A percentile compares a stretch with the other conserved stretches of the same genome.
Conservation (phyloP, 2,888 invertebrate species). For the Clunio marinus region DNA sequence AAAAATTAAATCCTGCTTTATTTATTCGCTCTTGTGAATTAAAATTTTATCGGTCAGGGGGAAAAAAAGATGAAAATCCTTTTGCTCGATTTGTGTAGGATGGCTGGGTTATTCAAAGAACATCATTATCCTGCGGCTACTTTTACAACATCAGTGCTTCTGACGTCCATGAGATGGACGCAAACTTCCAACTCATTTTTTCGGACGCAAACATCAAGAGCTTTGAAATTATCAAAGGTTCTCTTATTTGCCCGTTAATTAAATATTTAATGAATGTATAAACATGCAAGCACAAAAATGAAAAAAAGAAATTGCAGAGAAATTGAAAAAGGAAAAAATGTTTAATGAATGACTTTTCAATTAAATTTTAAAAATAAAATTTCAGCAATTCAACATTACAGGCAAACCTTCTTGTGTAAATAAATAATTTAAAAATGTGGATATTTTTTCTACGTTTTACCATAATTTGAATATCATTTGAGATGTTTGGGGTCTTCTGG, state of each 20-base stretch:
- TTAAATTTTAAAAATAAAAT: too few relatives aligned
- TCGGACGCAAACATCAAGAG: too few relatives aligned
- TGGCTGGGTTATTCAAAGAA: background rate
- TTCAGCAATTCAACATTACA: too few relatives aligned
- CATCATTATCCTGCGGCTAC: conserved; percentile 21
- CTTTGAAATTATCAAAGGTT: conserved; percentile 5
- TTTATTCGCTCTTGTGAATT: conserved; percentile 24
- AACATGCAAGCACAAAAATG: too few relatives aligned
- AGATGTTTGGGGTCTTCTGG: too few relatives aligned
- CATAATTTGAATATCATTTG: too few relatives aligned
- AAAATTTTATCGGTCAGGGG: conserved; percentile 2
- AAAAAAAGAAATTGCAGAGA: background rate
- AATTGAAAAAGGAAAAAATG: background rate
- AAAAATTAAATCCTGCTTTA: conserved; percentile 9
- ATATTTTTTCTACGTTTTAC: too few relatives aligned
- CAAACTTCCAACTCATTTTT: too few relatives aligned
- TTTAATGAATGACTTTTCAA: too few relatives aligned
- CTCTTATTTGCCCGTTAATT: background rate
- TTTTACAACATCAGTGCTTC: background rate
- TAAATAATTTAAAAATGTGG: too few relatives aligned
- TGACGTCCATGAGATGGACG: background rate
- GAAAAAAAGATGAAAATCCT: background rate
- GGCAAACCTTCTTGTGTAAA: too few relatives aligned
- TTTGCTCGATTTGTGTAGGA: too few relatives aligned
- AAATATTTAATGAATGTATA: conserved; percentile 22